Base-by-base conservation (phyloP, 2,113 vertebrate genomes). In the Vireo altiloquus region DNA sequence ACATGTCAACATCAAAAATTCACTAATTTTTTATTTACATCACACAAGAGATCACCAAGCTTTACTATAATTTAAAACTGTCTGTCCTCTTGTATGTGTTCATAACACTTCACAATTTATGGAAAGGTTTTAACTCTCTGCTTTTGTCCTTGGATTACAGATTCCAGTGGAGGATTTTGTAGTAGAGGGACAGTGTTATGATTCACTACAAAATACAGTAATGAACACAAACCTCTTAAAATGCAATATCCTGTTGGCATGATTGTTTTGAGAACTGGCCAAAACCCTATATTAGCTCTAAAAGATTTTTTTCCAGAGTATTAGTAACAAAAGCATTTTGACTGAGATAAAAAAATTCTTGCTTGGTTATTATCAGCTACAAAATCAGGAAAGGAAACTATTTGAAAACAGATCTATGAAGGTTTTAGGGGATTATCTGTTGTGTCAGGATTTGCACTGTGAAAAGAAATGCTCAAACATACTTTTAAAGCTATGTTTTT, bases 161-260 rank as follows among this genome's bases (percentile, higher is more conserved):
- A 79, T 24, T 84, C 17, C 49, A 57, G 0, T 11, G n/a, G 39
- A 77, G 28, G 69, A 87, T 84, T 81, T 89, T 40, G n/a, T 78
- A 77, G 30, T 23, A 87, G 33, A 89, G 16, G 25, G 25, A 60
- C 52, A 78, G 35, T 57, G 64, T 77, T 87, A 89, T 74, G 44
- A 74, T 65, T 90, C 54, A 75, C 56, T 78, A 52, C 16, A 75
- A 87, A 93, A 90, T 46, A 70, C 18, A 68, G 31, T 49, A 88
- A 79, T 79, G 77, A 95, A 87, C 20, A 40, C 64, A 92, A 87
- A 91, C 28, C 35, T 63, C 47, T 94, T 82, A 78, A 90, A 85
- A 92, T 35, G 56, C 65, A 91, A 47, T 88, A 87, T 79, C 35
- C 35, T 75, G 15, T 85, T 90, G 79, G 47, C 63, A 68, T 66